Percentiles rank a stretch among this genome's conserved stretches.
phyloP scores from a whole-genome alignment of 2,888 invertebrate species.

The Perithous albicinctus region DNA sequence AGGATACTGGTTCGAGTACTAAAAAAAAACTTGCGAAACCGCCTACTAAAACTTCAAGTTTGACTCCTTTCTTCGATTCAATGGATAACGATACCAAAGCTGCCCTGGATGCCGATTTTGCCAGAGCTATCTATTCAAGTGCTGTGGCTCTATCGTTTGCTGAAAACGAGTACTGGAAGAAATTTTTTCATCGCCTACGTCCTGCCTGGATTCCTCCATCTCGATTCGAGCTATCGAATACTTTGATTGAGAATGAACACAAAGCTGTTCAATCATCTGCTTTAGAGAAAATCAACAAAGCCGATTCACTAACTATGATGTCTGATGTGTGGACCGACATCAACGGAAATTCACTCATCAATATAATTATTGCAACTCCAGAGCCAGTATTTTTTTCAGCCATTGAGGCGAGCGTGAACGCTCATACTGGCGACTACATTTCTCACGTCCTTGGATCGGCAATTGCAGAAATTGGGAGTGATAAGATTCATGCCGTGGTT shows the following conservation, averaged over 20 bases:
- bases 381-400: constrained; percentile 23
- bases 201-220: constrained; percentile 1
- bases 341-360: constrained; percentile 1
- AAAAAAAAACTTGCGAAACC: no score
- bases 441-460: constrained; percentile 4
- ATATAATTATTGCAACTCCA: constrained; percentile 4
- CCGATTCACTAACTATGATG: constrained; percentile 6
- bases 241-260: constrained; percentile 14
- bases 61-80: no score
- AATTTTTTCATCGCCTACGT: neutral
- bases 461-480: constrained; percentile 21
- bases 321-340: constrained; percentile 17
- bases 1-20: no score
- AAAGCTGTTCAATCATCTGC: neutral
- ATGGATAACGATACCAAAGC: no score
- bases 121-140: constrained; percentile 1
- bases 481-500: constrained; percentile 8
- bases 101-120: constrained; percentile 10
- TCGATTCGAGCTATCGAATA: constrained; percentile 5
- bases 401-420: neutral
- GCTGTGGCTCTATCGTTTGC: constrained; percentile 9
- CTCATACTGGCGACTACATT: constrained; percentile 8
- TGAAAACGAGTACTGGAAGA: constrained; percentile 20
- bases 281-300: constrained; percentile 8
- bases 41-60: no score